These are phyloP conservation scores for Bombyx mori DNA, from an alignment of 1,140 invertebrate species.

Conservation along the genomic window DNA sequence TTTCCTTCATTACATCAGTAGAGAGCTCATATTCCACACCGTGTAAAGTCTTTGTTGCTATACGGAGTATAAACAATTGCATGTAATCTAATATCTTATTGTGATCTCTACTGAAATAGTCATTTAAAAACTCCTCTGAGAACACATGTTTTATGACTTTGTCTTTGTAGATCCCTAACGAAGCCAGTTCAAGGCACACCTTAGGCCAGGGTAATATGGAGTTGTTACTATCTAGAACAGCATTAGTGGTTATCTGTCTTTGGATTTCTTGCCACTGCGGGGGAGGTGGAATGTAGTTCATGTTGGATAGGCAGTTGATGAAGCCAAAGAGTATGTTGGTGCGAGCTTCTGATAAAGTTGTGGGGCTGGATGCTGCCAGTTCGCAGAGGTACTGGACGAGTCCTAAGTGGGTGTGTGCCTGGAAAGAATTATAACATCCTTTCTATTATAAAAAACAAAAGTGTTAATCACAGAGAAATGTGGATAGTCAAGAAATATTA, in stretches of 20 bases:
- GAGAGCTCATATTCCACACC: slow-evolving; percentile 44
- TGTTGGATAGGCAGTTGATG: slow-evolving; percentile 66
- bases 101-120: slow-evolving; percentile 46
- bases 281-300: slow-evolving; percentile 72
- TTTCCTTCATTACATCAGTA: slow-evolving; percentile 25
- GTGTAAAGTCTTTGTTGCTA: slow-evolving; percentile 71
- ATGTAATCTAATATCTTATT: slow-evolving; percentile 61
- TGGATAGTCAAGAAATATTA: too few relatives aligned
- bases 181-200: slow-evolving; percentile 66
- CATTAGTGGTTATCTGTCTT: slow-evolving; percentile 48
- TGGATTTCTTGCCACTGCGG: slow-evolving; percentile 68
- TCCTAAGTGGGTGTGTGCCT: slow-evolving; percentile 69
- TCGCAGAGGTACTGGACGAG: slow-evolving; percentile 72
- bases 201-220: slow-evolving; percentile 60
- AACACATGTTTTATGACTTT: slow-evolving; percentile 69
- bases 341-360: slow-evolving; percentile 33
- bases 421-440: slow-evolving; percentile 11
- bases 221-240: slow-evolving; percentile 36
- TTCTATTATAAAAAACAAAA: too few relatives aligned
- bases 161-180: slow-evolving; percentile 71
- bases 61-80: slow-evolving; percentile 69
- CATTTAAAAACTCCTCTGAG: slow-evolving; percentile 51
- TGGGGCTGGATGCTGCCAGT: slow-evolving; percentile 48
- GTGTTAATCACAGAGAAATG: too few relatives aligned
- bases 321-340: slow-evolving; percentile 59